A percentile compares a stretch with the other conserved stretches of the same genome.
phyloP scores from a whole-genome alignment of 2,797 vertebrate species.

The Sebastes itinus region DNA sequence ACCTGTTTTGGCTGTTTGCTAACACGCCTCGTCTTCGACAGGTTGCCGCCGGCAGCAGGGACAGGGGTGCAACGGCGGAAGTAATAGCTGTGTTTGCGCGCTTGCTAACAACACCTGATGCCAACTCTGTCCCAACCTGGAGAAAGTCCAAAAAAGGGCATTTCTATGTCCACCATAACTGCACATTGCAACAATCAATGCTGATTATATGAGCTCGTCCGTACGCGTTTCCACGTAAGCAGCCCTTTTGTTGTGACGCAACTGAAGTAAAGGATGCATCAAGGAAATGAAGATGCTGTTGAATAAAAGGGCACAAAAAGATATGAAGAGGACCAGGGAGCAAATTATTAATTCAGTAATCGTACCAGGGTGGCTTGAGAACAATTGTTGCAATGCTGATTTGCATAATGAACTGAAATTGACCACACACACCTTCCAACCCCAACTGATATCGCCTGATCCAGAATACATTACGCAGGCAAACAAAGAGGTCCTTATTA shows the following conservation, averaged over 20 bases:
- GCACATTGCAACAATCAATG: neutral
- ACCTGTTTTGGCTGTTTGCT: slow-evolving; percentile 70
- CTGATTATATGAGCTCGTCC: neutral
- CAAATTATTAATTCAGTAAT: slow-evolving; percentile 66
- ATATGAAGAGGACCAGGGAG: slow-evolving; percentile 46
- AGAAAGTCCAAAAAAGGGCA: slow-evolving; percentile 17
- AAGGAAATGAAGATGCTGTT: slow-evolving; percentile 28
- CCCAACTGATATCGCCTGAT: slow-evolving; percentile 47
- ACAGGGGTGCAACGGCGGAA: slow-evolving; percentile 43
- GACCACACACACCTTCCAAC: slow-evolving; percentile 56
- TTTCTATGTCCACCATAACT: neutral
- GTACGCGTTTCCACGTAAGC: neutral
- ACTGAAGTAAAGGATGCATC: slow-evolving; percentile 27
- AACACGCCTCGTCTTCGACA: slow-evolving; percentile 54
- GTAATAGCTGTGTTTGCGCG: slow-evolving; percentile 55
- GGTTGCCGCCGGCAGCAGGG: slow-evolving; percentile 49
- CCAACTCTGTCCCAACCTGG: slow-evolving; percentile 16
- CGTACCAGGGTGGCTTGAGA: slow-evolving; percentile 42
- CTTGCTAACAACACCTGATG: slow-evolving; percentile 62
- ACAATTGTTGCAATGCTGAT: slow-evolving; percentile 58
- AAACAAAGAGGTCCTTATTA: slow-evolving; percentile 75
- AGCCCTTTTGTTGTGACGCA: slow-evolving; percentile 10
- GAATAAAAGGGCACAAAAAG: slow-evolving; percentile 34
- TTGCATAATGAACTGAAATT: slow-evolving; percentile 74
- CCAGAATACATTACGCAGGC: slow-evolving; percentile 64